A percentile compares a stretch with the other conserved stretches of the same genome.
Conservation (phyloP, 2,888 invertebrate species). For the Nesidiocoris tenuis region DNA sequence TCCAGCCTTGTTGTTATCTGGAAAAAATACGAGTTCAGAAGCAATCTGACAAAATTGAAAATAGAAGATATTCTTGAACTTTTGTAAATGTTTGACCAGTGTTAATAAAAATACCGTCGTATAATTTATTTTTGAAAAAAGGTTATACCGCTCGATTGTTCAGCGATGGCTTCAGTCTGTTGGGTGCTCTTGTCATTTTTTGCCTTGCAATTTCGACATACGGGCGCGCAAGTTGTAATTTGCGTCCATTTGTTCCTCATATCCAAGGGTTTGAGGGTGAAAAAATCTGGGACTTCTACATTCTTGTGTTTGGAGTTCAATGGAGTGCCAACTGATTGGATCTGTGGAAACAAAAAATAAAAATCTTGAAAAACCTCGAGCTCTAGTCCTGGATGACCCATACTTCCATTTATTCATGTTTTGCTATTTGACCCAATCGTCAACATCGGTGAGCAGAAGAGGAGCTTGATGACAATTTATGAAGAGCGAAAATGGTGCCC, state of each 20-base stretch:
- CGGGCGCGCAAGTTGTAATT: neutral
- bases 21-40: too few species aligned
- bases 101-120: too few species aligned
- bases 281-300: conserved; percentile 15
- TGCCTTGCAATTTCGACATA: conserved; percentile 1
- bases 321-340: neutral
- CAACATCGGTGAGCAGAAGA: too few species aligned
- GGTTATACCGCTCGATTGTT: neutral
- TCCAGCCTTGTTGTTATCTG: neutral
- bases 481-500: too few species aligned
- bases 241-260: conserved; percentile 35
- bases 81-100: neutral
- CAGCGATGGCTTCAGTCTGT: neutral
- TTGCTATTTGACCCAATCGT: too few species aligned
- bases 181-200: neutral
- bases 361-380: too few species aligned
- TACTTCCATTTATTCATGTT: too few species aligned
- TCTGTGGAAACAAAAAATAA: neutral
- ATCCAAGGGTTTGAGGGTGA: conserved; percentile 10
- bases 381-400: too few species aligned
- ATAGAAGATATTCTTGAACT: neutral
- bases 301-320: conserved; percentile 6
- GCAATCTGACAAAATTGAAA: too few species aligned
- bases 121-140: too few species aligned
- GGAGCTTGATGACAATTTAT: too few species aligned